A percentile compares a stretch with the other conserved stretches of the same genome.
phyloP scores from a whole-genome alignment of 2,888 invertebrate genomes.

The Phortica magna region DNA sequence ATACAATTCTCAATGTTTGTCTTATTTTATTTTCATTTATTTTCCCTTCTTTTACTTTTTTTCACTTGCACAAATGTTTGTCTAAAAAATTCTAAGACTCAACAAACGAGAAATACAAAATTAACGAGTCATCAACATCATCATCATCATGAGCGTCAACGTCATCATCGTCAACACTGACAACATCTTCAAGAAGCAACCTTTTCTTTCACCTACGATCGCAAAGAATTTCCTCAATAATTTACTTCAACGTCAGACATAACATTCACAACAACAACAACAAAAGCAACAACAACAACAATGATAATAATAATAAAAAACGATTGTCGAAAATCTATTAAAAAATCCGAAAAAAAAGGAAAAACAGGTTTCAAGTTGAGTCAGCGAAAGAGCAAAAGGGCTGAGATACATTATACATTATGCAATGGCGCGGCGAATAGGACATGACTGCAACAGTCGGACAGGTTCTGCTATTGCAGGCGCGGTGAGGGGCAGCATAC shows the following conservation, averaged over 20 bases:
- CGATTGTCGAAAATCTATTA: slow-evolving; percentile 22
- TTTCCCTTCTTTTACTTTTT: not conserved
- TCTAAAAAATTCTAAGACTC: slow-evolving; percentile 28
- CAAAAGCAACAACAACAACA: slow-evolving; percentile 29
- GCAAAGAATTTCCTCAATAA: slow-evolving; percentile 34
- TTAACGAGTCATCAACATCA: slow-evolving; percentile 5
- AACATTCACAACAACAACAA: slow-evolving; percentile 28
- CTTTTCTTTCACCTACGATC: slow-evolving; percentile 11
- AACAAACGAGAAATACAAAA: not conserved
- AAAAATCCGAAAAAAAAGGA: slow-evolving; percentile 1
- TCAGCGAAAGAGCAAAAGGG: slow-evolving; percentile 25
- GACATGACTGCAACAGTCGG: not conserved
- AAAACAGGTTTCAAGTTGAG: slow-evolving; percentile 17
- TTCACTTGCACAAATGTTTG: slow-evolving; percentile 38
- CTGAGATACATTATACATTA: slow-evolving; percentile 20
- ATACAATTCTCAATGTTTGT: slow-evolving; percentile 10
- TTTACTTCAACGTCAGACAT: slow-evolving; percentile 23
- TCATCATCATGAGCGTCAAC: slow-evolving; percentile 1
- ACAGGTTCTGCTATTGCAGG: not conserved
- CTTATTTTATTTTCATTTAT: slow-evolving; percentile 20
- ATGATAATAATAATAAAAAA: slow-evolving; percentile 1
- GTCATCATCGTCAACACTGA: not conserved
- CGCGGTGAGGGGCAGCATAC: not conserved
- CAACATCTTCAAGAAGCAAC: slow-evolving; percentile 23
- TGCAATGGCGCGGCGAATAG: slow-evolving; percentile 24